Conservation (phyloP, 2,797 vertebrate genomes). For the Channallabes apus region DNA sequence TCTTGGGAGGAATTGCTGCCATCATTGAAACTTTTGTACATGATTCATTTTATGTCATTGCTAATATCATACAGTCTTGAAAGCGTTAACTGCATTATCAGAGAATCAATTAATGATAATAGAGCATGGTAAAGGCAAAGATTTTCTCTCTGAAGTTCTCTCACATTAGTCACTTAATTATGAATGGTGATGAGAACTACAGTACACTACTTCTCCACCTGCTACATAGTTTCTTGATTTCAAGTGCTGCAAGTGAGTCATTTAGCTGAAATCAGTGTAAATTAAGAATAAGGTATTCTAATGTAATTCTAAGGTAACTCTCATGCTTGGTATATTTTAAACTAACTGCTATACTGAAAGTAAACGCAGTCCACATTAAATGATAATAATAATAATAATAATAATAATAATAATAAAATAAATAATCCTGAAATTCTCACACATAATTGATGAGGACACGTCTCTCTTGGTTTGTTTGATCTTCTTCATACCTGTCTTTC, state of each 20-base stretch:
- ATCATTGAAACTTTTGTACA: too few species aligned
- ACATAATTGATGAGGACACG: neutral
- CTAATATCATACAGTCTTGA: neutral
- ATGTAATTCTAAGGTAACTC: too few species aligned
- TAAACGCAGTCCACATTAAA: neutral
- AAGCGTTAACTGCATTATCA: neutral
- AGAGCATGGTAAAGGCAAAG: neutral
- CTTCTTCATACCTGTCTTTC: neutral
- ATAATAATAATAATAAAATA: too few species aligned
- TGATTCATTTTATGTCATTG: neutral
- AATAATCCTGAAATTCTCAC: neutral
- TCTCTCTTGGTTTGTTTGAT: neutral
- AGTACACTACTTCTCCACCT: slow-evolving; percentile 14
- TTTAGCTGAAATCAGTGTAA: slow-evolving; percentile 12
- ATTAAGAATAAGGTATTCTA: neutral
- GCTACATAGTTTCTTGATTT: slow-evolving; percentile 10
- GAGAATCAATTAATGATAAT: neutral
- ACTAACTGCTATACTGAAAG: neutral
- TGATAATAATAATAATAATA: too few species aligned
- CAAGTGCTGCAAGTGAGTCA: neutral
- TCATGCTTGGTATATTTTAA: neutral
- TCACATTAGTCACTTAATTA: neutral
- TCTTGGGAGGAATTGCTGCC: too few species aligned
- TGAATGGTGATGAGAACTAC: slow-evolving; percentile 18
- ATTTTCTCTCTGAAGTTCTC: neutral